phyloP scores from a whole-genome alignment of 2,113 vertebrate species.

The Oncorhynchus keta region DNA sequence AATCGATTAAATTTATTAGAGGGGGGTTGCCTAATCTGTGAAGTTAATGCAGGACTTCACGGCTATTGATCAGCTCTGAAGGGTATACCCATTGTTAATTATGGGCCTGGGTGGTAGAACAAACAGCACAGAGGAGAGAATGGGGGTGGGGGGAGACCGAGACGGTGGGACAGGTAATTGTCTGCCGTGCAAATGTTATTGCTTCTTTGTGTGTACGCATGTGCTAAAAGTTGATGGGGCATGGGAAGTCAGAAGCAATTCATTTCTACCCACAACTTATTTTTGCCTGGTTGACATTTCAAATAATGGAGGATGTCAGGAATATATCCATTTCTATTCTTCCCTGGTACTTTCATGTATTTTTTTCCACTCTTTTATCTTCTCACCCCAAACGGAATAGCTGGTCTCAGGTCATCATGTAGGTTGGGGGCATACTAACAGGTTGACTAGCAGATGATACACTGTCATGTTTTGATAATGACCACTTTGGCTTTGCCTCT shows the following conservation, averaged over 20 bases:
- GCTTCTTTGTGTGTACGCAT: slow-evolving; percentile 32
- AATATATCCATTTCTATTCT: slow-evolving; percentile 44
- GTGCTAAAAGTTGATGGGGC: slow-evolving; percentile 36
- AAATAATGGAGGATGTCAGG: slow-evolving; percentile 34
- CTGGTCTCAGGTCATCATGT: no score
- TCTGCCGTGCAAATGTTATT: slow-evolving; percentile 54
- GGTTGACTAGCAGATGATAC: no score
- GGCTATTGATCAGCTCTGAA: slow-evolving; percentile 80
- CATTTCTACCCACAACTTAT: slow-evolving; percentile 35
- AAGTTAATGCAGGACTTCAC: slow-evolving; percentile 74
- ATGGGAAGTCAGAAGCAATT: slow-evolving; percentile 28
- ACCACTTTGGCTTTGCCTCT: no score
- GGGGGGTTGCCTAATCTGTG: slow-evolving; percentile 71
- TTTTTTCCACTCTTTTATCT: not conserved
- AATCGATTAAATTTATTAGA: slow-evolving; percentile 86
- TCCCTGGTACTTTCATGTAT: slow-evolving; percentile 8
- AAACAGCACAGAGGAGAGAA: slow-evolving; percentile 46
- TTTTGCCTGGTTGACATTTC: slow-evolving; percentile 38
- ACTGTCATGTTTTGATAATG: no score
- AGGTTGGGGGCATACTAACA: no score
- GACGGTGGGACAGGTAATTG: slow-evolving; percentile 36
- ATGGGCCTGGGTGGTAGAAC: slow-evolving; percentile 62
- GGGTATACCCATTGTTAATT: slow-evolving; percentile 76
- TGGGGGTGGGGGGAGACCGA: not conserved
- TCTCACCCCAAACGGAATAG: no score